Percentiles rank a stretch among this genome's conserved stretches.
Evolutionary conservation across 2,888 invertebrate species (phyloP).

Genomic region (Nomada ruficornis): DNA sequence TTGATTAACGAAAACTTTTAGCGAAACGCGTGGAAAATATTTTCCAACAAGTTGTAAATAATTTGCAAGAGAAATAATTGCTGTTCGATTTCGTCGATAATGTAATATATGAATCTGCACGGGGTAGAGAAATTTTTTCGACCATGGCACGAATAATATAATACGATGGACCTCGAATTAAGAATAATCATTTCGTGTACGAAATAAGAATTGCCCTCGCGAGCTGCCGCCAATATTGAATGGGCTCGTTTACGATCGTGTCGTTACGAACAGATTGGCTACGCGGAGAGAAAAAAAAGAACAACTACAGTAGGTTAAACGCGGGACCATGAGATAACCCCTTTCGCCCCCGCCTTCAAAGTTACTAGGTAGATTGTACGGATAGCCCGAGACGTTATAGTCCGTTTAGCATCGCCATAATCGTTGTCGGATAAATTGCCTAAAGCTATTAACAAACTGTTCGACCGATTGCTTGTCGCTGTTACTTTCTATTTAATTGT

Average conservation of each 20-base stretch:
- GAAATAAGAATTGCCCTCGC: conserved; percentile 19
- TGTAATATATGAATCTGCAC: too few relatives aligned
- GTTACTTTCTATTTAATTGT: not conserved
- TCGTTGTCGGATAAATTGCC: conserved; percentile 23
- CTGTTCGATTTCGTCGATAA: too few relatives aligned
- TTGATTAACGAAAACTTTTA: not conserved
- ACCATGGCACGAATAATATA: too few relatives aligned
- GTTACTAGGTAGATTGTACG: conserved; percentile 5
- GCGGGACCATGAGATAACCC: conserved; percentile 58
- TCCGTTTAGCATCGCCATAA: too few relatives aligned
- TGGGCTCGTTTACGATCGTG: not conserved
- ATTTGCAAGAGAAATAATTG: too few relatives aligned
- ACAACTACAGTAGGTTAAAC: conserved; percentile 39
- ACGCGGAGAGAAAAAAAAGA: conserved; percentile 24
- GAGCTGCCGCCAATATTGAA: not conserved
- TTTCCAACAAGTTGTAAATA: too few relatives aligned
- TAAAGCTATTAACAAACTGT: conserved; percentile 11
- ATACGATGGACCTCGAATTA: not conserved
- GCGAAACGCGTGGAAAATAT: too few relatives aligned
- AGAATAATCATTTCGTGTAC: not conserved
- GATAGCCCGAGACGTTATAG: not conserved
- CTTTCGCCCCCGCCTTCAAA: conserved; percentile 85
- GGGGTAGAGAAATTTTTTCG: too few relatives aligned
- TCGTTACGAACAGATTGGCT: conserved; percentile 16
- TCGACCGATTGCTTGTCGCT: not conserved